These are phyloP conservation scores for Leucoptera coffeella DNA, from an alignment of 2,888 invertebrate species.

Conservation along the genomic window DNA sequence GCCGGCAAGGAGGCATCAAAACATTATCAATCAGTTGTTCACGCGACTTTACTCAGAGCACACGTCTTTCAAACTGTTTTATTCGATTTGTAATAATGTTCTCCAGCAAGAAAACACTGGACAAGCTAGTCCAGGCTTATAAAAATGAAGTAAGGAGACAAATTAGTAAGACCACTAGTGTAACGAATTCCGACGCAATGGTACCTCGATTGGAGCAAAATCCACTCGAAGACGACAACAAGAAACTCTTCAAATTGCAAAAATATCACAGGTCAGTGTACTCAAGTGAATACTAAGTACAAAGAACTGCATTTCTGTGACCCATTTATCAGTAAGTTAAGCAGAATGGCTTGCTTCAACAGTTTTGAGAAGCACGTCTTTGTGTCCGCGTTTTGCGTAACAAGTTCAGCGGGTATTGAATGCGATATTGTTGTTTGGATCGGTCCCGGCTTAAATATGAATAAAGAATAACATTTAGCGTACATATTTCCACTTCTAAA, in stretches of 20 bases:
- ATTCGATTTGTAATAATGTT: conserved; percentile 16
- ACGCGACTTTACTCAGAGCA: conserved; percentile 18
- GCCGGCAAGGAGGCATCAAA: conserved; percentile 30
- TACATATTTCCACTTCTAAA: no score
- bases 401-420: no score
- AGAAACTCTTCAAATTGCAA: conserved; percentile 45
- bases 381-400: no score
- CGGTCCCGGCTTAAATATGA: no score
- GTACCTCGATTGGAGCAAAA: conserved; percentile 39
- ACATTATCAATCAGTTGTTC: conserved; percentile 44
- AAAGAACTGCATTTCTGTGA: no score
- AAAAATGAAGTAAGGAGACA: conserved; percentile 39
- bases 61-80: conserved; percentile 11
- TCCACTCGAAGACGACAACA: conserved; percentile 30
- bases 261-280: conserved; percentile 55
- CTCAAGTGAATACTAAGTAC: conserved; percentile 14
- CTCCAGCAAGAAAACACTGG: conserved; percentile 30
- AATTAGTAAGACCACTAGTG: conserved; percentile 57
- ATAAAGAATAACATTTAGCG: no score
- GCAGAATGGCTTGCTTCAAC: no score
- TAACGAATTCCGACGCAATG: conserved; percentile 56
- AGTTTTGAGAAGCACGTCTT: no score
- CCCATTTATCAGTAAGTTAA: no score
- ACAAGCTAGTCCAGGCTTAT: conserved; percentile 29
- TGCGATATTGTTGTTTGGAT: no score